A percentile compares a stretch with the other conserved stretches of the same genome.
These are phyloP conservation scores for Epinephelus moara DNA, from an alignment of 2,113 vertebrate genomes.

Conservation along the genomic window DNA sequence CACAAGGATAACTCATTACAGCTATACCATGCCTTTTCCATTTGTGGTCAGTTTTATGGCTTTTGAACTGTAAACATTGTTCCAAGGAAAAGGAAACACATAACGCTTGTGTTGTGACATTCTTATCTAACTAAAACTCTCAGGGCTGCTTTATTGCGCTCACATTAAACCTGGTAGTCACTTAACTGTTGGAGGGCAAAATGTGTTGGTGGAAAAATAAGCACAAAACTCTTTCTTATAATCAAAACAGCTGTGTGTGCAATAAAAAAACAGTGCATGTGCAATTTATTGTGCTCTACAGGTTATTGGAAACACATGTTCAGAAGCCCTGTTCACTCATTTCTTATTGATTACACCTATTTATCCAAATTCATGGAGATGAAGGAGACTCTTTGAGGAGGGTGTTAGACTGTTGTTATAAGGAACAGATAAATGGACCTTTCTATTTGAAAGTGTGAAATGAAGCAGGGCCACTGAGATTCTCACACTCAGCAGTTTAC, in stretches of 20 bases:
- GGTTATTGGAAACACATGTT: slow-evolving; percentile 41
- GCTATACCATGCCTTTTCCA: slow-evolving; percentile 66
- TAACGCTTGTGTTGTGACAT: slow-evolving; percentile 64
- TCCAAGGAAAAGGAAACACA: slow-evolving; percentile 68
- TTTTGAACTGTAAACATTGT: slow-evolving; percentile 78
- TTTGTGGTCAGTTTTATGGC: slow-evolving; percentile 76
- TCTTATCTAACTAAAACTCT: slow-evolving; percentile 50
- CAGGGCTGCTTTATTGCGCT: slow-evolving; percentile 31
- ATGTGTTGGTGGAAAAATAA: slow-evolving; percentile 16
- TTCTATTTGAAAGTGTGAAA: slow-evolving; percentile 57
- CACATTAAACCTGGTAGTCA: slow-evolving; percentile 36
- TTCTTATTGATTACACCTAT: slow-evolving; percentile 21
- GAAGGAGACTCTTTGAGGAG: slow-evolving; percentile 1
- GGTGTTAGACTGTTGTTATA: slow-evolving; percentile 11
- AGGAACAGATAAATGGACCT: not conserved
- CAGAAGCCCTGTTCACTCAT: slow-evolving; percentile 5
- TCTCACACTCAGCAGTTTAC: slow-evolving; percentile 55
- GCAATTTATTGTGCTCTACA: slow-evolving; percentile 28
- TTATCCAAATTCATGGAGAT: not conserved
- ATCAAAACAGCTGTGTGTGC: slow-evolving; percentile 40
- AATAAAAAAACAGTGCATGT: slow-evolving; percentile 38
- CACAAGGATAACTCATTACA: slow-evolving; percentile 76
- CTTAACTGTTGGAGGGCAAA: slow-evolving; percentile 3
- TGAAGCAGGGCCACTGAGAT: slow-evolving; percentile 32
- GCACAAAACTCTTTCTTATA: slow-evolving; percentile 18